These are phyloP conservation scores for Polyodon spathula DNA, from an alignment of 2,113 vertebrate species.

Conservation along the genomic window DNA sequence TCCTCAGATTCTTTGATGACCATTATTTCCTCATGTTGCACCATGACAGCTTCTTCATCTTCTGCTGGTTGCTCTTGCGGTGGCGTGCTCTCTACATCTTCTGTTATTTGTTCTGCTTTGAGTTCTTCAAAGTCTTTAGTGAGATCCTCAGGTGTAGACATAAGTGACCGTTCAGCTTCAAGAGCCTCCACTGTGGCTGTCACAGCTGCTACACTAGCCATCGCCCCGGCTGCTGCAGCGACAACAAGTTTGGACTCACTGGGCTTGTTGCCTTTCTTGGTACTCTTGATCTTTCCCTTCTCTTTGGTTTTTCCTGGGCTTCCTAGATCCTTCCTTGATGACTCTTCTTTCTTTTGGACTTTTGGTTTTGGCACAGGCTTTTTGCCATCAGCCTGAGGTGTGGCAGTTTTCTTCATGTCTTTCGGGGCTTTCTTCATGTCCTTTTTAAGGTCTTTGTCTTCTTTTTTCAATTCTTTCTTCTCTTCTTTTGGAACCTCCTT, in stretches of 20 bases:
- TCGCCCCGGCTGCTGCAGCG: constrained; percentile 26
- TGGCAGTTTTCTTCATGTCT: constrained; percentile 67
- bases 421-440: constrained; percentile 66
- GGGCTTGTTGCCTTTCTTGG: constrained; percentile 70
- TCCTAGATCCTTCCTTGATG: constrained; percentile 62
- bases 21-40: constrained; percentile 52
- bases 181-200: constrained; percentile 46
- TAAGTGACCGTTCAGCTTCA: constrained; percentile 71
- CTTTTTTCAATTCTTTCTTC: constrained; percentile 74
- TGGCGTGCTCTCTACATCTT: constrained; percentile 53
- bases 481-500: constrained; percentile 81
- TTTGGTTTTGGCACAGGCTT: constrained; percentile 73
- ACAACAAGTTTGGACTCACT: constrained; percentile 38
- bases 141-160: constrained; percentile 93
- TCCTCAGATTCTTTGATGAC: constrained; percentile 68
- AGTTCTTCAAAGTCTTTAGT: constrained; percentile 92
- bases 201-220: constrained; percentile 27
- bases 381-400: constrained; percentile 56
- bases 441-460: constrained; percentile 42
- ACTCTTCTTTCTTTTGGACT: constrained; percentile 70
- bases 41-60: constrained; percentile 40
- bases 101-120: constrained; percentile 67
- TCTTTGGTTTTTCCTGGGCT: constrained; percentile 69
- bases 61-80: constrained; percentile 48
- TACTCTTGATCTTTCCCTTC: constrained; percentile 67